These are phyloP conservation scores for Diadophis punctatus DNA, from an alignment of 2,113 vertebrate species.

Conservation along the genomic window DNA sequence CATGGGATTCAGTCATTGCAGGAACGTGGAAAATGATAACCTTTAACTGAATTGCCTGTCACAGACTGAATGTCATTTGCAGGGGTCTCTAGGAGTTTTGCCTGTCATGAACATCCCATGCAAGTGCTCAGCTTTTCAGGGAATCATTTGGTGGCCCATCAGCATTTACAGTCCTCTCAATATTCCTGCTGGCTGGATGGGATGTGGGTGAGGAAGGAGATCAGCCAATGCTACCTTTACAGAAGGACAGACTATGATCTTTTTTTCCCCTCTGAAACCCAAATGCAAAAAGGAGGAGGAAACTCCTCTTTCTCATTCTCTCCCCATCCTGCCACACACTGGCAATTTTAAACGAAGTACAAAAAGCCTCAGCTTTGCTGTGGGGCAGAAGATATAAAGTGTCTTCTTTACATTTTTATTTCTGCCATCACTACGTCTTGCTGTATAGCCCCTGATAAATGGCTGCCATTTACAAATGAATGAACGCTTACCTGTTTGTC, in stretches of 20 bases:
- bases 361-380: slow-evolving; percentile 55
- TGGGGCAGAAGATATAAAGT: slow-evolving; percentile 60
- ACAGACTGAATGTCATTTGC: slow-evolving; percentile 26
- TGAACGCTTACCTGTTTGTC: slow-evolving; percentile 58
- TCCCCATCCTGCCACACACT: slow-evolving; percentile 21
- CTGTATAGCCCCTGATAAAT: slow-evolving; percentile 68
- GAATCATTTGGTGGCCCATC: slow-evolving; percentile 36
- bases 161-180: slow-evolving; percentile 35
- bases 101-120: slow-evolving; percentile 30
- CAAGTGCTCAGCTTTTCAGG: slow-evolving; percentile 35
- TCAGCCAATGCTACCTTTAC: slow-evolving; percentile 4
- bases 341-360: slow-evolving; percentile 40
- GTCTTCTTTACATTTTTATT: slow-evolving; percentile 56
- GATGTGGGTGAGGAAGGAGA: slow-evolving; percentile 27
- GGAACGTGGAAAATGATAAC: slow-evolving; percentile 2
- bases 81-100: slow-evolving; percentile 23
- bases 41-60: slow-evolving; percentile 13
- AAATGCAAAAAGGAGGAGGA: slow-evolving; percentile 46
- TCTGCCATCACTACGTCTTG: slow-evolving; percentile 50
- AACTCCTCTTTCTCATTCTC: background rate
- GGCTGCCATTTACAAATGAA: slow-evolving; percentile 66
- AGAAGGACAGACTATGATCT: slow-evolving; percentile 12
- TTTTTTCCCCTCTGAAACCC: slow-evolving; percentile 43
- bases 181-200: slow-evolving; percentile 31
- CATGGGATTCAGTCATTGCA: background rate